Evolutionary conservation across 1,140 invertebrate genomes (phyloP).

Genomic region (Mylabris phalerata): DNA sequence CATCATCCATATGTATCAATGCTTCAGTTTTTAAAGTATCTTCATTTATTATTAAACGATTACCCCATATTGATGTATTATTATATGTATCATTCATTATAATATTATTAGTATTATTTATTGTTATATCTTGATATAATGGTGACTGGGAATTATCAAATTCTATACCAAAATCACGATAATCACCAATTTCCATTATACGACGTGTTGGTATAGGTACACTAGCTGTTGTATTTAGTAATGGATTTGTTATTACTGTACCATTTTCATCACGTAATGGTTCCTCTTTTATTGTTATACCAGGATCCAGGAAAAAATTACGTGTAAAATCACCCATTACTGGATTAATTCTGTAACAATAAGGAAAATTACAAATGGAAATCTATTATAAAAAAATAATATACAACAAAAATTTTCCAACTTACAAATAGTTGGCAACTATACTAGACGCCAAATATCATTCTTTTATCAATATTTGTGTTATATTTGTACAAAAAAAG

Average conservation of each 20-base stretch:
- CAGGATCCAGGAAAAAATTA: slow-evolving; percentile 43
- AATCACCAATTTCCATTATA: slow-evolving; percentile 40
- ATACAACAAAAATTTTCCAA: neutral
- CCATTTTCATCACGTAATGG: slow-evolving; percentile 33
- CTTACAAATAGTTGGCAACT: neutral
- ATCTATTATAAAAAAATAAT: too few relatives aligned
- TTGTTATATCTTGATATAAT: slow-evolving; percentile 40
- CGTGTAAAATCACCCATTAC: slow-evolving; percentile 37
- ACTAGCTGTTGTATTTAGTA: slow-evolving; percentile 46
- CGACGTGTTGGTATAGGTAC: slow-evolving; percentile 51
- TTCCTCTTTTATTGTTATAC: slow-evolving; percentile 45
- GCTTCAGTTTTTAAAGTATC: slow-evolving; percentile 51
- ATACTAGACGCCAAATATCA: neutral
- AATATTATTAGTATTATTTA: neutral
- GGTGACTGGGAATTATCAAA: slow-evolving; percentile 42
- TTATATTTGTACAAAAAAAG: neutral
- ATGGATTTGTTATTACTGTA: slow-evolving; percentile 21
- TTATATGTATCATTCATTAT: slow-evolving; percentile 32
- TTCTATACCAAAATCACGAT: slow-evolving; percentile 48
- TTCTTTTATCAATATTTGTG: neutral
- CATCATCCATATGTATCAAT: slow-evolving; percentile 70
- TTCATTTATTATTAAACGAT: slow-evolving; percentile 22
- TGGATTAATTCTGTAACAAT: neutral
- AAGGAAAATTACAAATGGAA: too few relatives aligned
- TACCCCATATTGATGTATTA: slow-evolving; percentile 39